These are phyloP conservation scores for Gobio gobio DNA, from an alignment of 2,113 vertebrate genomes.

Conservation along the genomic window DNA sequence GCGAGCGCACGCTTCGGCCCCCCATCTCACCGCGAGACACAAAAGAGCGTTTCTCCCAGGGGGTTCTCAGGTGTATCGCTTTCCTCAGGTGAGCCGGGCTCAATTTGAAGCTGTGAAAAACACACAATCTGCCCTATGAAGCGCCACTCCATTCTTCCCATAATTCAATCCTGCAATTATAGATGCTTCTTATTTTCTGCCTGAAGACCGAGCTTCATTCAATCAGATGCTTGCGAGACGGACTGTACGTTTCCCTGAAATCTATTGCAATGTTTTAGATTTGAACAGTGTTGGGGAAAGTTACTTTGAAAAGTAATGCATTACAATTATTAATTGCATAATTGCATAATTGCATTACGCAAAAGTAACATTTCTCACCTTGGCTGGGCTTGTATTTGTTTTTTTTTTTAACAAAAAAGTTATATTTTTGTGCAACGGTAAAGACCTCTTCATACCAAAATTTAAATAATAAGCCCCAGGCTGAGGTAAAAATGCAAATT, in stretches of 20 bases:
- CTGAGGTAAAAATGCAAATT: too few species aligned
- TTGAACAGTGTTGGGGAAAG: too few species aligned
- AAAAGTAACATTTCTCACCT: too few species aligned
- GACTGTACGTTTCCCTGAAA: background rate
- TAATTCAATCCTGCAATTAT: constrained; percentile 1
- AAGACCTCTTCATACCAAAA: too few species aligned
- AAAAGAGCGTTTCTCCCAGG: constrained; percentile 74
- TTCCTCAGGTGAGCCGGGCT: constrained; percentile 62
- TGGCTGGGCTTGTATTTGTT: too few species aligned
- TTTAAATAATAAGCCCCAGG: too few species aligned
- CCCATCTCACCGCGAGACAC: constrained; percentile 65
- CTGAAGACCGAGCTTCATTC: background rate
- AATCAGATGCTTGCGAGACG: background rate
- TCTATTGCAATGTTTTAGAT: background rate
- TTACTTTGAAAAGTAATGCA: too few species aligned
- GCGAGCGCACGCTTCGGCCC: constrained; percentile 72
- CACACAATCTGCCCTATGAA: background rate
- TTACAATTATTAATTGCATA: too few species aligned
- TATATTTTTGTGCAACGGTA: too few species aligned
- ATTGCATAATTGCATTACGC: too few species aligned
- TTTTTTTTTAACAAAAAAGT: too few species aligned
- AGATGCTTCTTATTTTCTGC: background rate
- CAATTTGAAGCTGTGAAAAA: constrained; percentile 8
- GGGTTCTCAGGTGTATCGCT: constrained; percentile 75
- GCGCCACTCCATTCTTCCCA: background rate